Conservation (phyloP, 2,888 invertebrate species). For the Xylophagus ater region DNA sequence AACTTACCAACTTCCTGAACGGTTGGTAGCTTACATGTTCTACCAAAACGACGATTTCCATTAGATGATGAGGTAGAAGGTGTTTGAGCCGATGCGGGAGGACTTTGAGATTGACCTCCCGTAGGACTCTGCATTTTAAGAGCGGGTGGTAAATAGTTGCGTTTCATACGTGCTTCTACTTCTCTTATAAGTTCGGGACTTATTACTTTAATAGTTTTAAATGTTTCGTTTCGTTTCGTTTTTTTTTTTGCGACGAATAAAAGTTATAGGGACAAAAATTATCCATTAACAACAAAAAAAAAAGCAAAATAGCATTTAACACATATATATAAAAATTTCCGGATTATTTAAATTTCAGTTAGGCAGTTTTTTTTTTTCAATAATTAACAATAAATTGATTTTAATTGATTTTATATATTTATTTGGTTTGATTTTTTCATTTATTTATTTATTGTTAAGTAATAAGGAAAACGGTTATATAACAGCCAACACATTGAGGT, state of each 20-base stretch:
- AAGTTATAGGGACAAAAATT: no score
- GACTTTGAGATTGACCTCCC: constrained; percentile 37
- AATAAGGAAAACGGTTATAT: no score
- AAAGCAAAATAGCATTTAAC: no score
- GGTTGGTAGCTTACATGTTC: constrained; percentile 45
- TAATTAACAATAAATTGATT: constrained; percentile 1
- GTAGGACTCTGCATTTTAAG: constrained; percentile 43
- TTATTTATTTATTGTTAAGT: no score
- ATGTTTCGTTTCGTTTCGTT: constrained; percentile 5
- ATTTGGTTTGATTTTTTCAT: no score
- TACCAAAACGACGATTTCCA: constrained; percentile 27
- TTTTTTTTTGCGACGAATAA: no score
- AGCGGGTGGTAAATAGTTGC: constrained; percentile 65
- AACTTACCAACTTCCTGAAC: constrained; percentile 68
- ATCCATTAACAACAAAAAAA: no score
- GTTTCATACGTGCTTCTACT: constrained; percentile 78
- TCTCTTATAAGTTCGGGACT: constrained; percentile 81
- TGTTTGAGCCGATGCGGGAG: constrained; percentile 21
- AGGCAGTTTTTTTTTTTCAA: constrained; percentile 5
- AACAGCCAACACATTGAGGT: constrained; percentile 14
- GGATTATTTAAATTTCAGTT: no score
- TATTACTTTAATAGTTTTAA: constrained; percentile 70
- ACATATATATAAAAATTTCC: no score
- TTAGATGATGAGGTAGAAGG: constrained; percentile 9
- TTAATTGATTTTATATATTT: background rate